Conservation (phyloP, 2,888 invertebrate genomes). For the Pollenia griseotomentosa region DNA sequence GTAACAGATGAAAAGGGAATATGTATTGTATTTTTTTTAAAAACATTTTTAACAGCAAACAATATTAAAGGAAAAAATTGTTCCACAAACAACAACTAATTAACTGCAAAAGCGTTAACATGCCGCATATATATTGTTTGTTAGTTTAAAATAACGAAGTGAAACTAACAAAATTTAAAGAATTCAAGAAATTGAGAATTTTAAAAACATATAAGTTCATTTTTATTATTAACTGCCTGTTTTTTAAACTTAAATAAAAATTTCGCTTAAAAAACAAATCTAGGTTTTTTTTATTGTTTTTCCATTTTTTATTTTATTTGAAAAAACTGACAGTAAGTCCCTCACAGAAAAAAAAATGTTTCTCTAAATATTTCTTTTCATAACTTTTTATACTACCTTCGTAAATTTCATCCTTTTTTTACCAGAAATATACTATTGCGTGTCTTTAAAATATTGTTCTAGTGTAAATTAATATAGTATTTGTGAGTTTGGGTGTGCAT, state of each 20-base stretch:
- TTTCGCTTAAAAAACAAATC: no score
- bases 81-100: slow-evolving; percentile 47
- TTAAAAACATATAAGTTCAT: no score
- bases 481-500: not conserved
- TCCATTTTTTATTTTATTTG: no score
- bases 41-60: not conserved
- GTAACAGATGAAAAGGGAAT: slow-evolving; percentile 52
- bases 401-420: not conserved
- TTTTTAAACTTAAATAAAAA: no score
- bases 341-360: no score
- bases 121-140: slow-evolving; percentile 61
- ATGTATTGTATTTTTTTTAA: not conserved
- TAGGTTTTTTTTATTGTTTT: no score
- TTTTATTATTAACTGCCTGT: no score
- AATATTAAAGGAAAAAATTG: slow-evolving; percentile 10
- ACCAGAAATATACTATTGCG: slow-evolving; percentile 42
- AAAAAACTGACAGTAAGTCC: no score
- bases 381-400: not conserved
- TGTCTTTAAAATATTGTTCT: slow-evolving; percentile 25
- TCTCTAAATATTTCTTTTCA: no score
- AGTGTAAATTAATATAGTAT: not conserved
- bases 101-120: slow-evolving; percentile 66
- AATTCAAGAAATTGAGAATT: no score
- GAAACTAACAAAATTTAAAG: no score
- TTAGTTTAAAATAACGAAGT: not conserved